These are phyloP conservation scores for Ditylenchus weischeri DNA, from an alignment of 2,888 invertebrate species.

Conservation along the genomic window DNA sequence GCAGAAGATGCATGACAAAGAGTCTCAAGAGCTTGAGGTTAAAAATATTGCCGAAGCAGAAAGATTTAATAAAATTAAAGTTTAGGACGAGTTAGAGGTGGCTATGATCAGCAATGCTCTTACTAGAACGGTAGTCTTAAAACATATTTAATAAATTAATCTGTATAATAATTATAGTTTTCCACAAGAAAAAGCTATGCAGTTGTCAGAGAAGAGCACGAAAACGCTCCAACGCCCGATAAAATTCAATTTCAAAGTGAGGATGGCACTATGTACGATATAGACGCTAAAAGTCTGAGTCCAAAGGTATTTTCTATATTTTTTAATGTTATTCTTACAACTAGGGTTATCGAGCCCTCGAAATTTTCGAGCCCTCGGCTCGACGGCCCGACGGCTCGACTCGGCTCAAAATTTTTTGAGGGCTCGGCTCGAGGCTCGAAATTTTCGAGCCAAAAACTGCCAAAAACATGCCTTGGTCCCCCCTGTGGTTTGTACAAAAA, in stretches of 20 bases:
- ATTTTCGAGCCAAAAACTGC: too few relatives aligned
- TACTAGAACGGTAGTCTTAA: constrained; percentile 43
- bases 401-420: too few relatives aligned
- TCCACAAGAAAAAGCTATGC: constrained; percentile 48
- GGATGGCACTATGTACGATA: constrained; percentile 21
- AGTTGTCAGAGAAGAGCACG: constrained; percentile 35
- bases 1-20: not conserved
- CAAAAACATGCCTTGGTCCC: too few relatives aligned
- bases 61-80: constrained; percentile 26
- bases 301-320: not conserved
- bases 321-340: not conserved
- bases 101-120: constrained; percentile 48
- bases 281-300: constrained; percentile 23
- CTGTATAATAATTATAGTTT: constrained; percentile 35
- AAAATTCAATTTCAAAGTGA: constrained; percentile 39
- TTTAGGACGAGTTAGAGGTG: constrained; percentile 48
- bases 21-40: constrained; percentile 5
- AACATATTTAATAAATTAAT: constrained; percentile 5
- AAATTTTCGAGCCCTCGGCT: too few relatives aligned
- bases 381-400: too few relatives aligned
- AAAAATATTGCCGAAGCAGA: not conserved
- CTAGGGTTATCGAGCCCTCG: too few relatives aligned
- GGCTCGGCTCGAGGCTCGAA: too few relatives aligned
- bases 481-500: too few relatives aligned
- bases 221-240: constrained; percentile 32